These are phyloP conservation scores for Mya arenaria DNA, from an alignment of 1,140 invertebrate species.

Conservation along the genomic window DNA sequence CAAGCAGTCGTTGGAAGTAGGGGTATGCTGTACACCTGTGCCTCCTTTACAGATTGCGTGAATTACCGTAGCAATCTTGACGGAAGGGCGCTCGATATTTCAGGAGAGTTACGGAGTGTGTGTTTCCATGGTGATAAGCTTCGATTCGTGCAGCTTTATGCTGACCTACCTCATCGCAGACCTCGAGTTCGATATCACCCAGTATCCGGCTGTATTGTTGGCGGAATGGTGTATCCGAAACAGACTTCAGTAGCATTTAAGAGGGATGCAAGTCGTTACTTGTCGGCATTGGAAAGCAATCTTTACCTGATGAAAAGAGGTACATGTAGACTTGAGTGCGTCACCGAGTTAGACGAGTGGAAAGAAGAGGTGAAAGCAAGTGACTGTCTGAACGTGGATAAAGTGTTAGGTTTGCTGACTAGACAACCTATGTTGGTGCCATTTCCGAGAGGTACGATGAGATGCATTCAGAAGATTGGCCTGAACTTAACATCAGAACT, in stretches of 20 bases:
- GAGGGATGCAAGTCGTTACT: conserved; percentile 18
- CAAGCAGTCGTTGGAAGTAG: conserved; percentile 1
- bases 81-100: conserved; percentile 22
- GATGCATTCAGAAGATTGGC: too few relatives aligned
- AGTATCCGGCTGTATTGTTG: conserved; percentile 25
- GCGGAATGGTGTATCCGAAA: too few relatives aligned
- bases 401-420: background rate
- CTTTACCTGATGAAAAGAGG: background rate
- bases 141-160: conserved; percentile 44
- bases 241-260: too few relatives aligned
- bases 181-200: conserved; percentile 16
- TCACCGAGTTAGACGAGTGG: too few relatives aligned
- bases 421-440: background rate
- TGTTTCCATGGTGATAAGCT: background rate
- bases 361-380: too few relatives aligned
- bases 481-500: too few relatives aligned
- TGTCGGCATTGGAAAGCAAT: conserved; percentile 4
- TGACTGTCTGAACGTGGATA: too few relatives aligned
- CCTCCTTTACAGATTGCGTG: conserved; percentile 21
- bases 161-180: conserved; percentile 20
- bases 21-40: background rate
- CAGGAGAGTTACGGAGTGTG: background rate
- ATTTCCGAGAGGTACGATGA: background rate
- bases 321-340: background rate
- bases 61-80: conserved; percentile 40